phyloP scores from a whole-genome alignment of 2,888 invertebrate species.

The Encarsia formosa region DNA sequence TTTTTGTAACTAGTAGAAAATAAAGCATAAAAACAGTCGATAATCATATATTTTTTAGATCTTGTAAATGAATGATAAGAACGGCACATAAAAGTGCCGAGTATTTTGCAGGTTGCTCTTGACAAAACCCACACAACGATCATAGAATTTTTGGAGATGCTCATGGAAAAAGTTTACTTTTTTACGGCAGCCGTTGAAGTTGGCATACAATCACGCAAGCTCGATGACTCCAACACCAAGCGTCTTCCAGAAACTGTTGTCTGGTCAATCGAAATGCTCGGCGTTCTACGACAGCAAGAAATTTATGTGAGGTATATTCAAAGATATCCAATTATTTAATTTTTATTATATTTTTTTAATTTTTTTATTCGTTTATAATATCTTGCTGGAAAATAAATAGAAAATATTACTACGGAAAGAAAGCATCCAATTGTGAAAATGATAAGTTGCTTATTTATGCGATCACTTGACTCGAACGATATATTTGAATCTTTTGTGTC shows the following conservation, averaged over 20 bases:
- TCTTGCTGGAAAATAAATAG: neutral
- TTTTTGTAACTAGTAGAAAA: no score
- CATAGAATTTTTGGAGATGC: slow-evolving; percentile 38
- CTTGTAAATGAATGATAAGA: no score
- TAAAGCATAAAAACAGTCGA: no score
- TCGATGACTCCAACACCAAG: slow-evolving; percentile 37
- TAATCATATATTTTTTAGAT: no score
- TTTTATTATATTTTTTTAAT: no score
- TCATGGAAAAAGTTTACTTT: slow-evolving; percentile 45
- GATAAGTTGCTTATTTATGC: no score
- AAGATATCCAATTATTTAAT: no score
- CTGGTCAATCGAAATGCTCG: slow-evolving; percentile 55
- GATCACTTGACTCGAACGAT: no score
- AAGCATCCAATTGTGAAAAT: no score
- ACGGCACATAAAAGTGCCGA: slow-evolving; percentile 39
- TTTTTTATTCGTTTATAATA: neutral
- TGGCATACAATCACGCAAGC: slow-evolving; percentile 27
- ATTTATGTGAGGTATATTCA: slow-evolving; percentile 56
- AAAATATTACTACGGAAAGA: no score
- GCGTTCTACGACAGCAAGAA: slow-evolving; percentile 63
- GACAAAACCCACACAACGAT: slow-evolving; percentile 38
- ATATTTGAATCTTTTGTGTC: no score
- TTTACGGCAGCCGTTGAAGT: slow-evolving; percentile 58
- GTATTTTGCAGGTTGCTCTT: slow-evolving; percentile 42
- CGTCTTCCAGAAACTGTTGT: slow-evolving; percentile 44